phyloP scores from a whole-genome alignment of 2,888 invertebrate genomes.

The Thecophora atra region DNA sequence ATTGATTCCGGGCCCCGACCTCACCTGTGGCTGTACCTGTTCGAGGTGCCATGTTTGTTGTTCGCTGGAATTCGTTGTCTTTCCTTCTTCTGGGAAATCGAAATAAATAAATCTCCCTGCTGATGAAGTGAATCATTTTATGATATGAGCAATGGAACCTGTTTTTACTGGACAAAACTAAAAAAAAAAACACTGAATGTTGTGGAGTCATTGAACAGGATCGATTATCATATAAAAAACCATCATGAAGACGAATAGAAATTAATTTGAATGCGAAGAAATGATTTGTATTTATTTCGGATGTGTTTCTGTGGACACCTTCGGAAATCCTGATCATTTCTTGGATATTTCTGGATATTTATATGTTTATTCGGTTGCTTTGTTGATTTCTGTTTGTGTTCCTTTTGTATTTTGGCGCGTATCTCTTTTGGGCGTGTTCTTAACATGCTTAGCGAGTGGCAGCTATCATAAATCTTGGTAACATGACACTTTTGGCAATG shows the following conservation, averaged over 20 bases:
- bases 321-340: background rate
- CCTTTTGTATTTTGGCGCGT: conserved; percentile 26
- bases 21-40: background rate
- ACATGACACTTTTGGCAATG: conserved; percentile 67
- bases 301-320: background rate
- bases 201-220: background rate
- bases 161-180: background rate
- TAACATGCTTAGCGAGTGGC: conserved; percentile 37
- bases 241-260: background rate
- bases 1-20: background rate
- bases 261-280: background rate
- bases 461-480: conserved; percentile 64
- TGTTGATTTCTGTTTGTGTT: conserved; percentile 38
- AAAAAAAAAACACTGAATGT: background rate
- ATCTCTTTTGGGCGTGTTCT: conserved; percentile 34
- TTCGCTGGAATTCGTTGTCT: conserved; percentile 24
- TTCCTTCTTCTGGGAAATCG: conserved; percentile 15
- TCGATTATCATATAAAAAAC: too few relatives aligned
- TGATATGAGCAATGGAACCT: background rate
- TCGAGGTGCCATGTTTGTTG: conserved; percentile 15
- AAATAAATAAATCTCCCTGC: conserved; percentile 20
- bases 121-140: conserved; percentile 28
- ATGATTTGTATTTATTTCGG: background rate
- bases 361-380: background rate
- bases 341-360: background rate